Conservation (phyloP, 2,888 invertebrate species). For the Unio delphinus region DNA sequence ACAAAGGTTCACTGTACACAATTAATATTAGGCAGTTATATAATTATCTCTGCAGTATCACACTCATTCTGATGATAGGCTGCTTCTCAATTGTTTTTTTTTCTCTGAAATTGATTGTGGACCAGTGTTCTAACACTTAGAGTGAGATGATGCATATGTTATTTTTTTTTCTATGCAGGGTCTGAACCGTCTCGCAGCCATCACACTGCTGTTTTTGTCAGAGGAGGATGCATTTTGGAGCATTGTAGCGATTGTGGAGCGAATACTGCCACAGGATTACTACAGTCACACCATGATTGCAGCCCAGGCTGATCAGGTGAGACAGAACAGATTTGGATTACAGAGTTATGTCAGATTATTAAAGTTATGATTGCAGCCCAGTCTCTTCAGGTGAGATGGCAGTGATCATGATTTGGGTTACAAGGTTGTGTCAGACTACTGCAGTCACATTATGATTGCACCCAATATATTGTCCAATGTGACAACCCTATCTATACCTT, state of each 20-base stretch:
- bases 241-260: conserved; percentile 74
- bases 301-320: conserved; percentile 75
- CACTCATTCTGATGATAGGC: too few species aligned
- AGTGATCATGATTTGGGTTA: background rate
- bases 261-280: conserved; percentile 74
- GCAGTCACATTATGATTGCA: conserved; percentile 73
- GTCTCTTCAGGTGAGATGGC: conserved; percentile 73
- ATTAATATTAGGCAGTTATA: too few species aligned
- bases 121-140: background rate
- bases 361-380: conserved; percentile 74
- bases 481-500: too few species aligned
- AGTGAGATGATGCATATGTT: background rate
- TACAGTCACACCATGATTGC: conserved; percentile 74
- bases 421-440: conserved; percentile 71
- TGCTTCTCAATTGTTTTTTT: too few species aligned
- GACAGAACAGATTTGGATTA: background rate
- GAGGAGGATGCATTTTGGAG: conserved; percentile 77
- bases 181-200: conserved; percentile 75
- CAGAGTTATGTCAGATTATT: conserved; percentile 70
- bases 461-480: conserved; percentile 68
- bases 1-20: too few species aligned
- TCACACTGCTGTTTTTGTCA: conserved; percentile 74
- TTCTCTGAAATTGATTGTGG: too few species aligned
- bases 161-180: conserved; percentile 70
- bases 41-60: too few species aligned